These are phyloP conservation scores for Erebia aethiops DNA, from an alignment of 2,888 invertebrate species.

Conservation along the genomic window DNA sequence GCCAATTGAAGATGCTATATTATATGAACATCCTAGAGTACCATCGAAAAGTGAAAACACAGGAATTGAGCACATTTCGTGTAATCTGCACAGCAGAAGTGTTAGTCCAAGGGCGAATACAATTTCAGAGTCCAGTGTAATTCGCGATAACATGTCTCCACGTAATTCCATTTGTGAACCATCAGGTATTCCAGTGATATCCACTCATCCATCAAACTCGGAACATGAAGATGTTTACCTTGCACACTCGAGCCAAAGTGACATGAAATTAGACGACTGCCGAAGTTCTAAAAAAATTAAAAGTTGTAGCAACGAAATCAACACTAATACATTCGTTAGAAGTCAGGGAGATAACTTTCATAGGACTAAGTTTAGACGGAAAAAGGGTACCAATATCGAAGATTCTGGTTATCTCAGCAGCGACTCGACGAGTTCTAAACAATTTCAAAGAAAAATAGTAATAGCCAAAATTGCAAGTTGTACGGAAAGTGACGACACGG, in stretches of 20 bases:
- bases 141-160: constrained; percentile 21
- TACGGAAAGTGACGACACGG: constrained; percentile 91
- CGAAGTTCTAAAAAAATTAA: constrained; percentile 56
- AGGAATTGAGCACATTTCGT: constrained; percentile 1
- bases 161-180: constrained; percentile 59
- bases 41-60: constrained; percentile 66
- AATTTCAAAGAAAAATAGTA: constrained; percentile 67
- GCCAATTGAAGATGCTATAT: constrained; percentile 81
- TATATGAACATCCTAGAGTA: constrained; percentile 83
- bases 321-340: constrained; percentile 72
- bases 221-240: constrained; percentile 72
- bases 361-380: constrained; percentile 61
- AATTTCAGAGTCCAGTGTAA: constrained; percentile 12
- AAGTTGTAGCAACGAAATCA: constrained; percentile 52
- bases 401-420: constrained; percentile 94
- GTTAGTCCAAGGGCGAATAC: constrained; percentile 64
- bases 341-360: constrained; percentile 51
- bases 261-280: constrained; percentile 45
- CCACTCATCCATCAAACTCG: constrained; percentile 77
- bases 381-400: constrained; percentile 78
- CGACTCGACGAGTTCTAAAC: constrained; percentile 86
- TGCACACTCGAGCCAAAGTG: constrained; percentile 44
- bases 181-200: constrained; percentile 71
- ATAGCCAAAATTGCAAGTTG: constrained; percentile 82
- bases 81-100: constrained; percentile 70